Base-by-base conservation (phyloP, 2,797 vertebrate species). In the Rhincodon typus region DNA sequence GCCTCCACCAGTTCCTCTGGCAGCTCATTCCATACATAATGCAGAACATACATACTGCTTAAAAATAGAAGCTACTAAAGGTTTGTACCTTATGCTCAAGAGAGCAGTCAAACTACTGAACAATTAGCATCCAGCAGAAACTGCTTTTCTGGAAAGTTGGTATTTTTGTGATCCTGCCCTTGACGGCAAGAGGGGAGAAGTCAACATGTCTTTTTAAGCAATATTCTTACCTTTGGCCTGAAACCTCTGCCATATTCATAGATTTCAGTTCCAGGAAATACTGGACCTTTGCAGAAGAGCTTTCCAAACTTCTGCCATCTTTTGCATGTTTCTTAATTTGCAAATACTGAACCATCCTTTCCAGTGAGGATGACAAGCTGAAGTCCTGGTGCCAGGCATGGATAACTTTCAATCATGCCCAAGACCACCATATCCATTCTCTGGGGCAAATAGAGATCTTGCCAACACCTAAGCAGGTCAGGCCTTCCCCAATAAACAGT, bases 311-410 rank as follows among this genome's bases (percentile, higher is more conserved):
- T n/a, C n/a, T n/a, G n/a, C n/a, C n/a, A n/a, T 38, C 96, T 23
- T 84, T 94, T 82, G 42, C 17, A 27, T 19, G 42, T 96, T 21
- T 96, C 96, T 57, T 96, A 84, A 6, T 96, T 96, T 34, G 95
- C 90, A 1, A 69, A 96, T 25, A 96, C 66, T 6, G 38, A 62
- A 10, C 95, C 70, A 7, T 95, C 34, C 79, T 96, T 94, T 21
- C 90, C 69, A 53, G 96, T 67, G 23, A 96, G 96, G 57, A 96
- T 74, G 5, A 96, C 27, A 25, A 96, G 95, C 95, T 96, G 96
- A 23, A 87, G 57, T 3, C 84, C 95, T n/a, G 94, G 82, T 42
- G 90, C 94, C 79, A 96, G 66, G 34, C 96, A 95, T 2, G 38
- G 72, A 93, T 66, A 70, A 25, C 95, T 38, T 12, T 96, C 96